A percentile compares a stretch with the other conserved stretches of the same genome.
Conservation (phyloP, 1,140 invertebrate species). For the Coelopa frigida region DNA sequence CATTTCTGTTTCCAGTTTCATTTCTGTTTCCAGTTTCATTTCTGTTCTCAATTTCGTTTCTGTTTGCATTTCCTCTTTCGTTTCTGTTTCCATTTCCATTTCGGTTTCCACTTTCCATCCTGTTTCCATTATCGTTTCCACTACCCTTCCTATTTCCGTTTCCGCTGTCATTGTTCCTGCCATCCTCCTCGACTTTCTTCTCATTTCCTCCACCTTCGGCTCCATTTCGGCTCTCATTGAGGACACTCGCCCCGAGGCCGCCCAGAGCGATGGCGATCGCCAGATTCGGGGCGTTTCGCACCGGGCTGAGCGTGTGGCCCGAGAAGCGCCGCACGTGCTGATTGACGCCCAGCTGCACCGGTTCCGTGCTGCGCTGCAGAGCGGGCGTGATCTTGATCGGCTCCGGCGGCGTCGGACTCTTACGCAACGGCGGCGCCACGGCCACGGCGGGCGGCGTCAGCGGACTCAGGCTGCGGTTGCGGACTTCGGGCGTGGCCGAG, state of each 20-base stretch:
- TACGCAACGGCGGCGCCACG: constrained; percentile 16
- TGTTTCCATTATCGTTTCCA: too few relatives aligned
- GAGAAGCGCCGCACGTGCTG: constrained; percentile 34
- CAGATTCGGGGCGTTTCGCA: constrained; percentile 30
- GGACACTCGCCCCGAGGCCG: constrained; percentile 13
- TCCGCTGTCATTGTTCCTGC: too few relatives aligned
- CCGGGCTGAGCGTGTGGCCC: constrained; percentile 31
- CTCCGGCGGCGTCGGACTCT: constrained; percentile 31
- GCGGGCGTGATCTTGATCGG: constrained; percentile 29
- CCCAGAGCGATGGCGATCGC: constrained; percentile 34
- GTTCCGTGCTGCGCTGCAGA: constrained; percentile 32
- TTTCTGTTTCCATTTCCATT: too few relatives aligned
- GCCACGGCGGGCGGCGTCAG: background rate
- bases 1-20: background rate
- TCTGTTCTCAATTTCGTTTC: too few relatives aligned
- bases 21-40: too few relatives aligned
- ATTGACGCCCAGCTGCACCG: constrained; percentile 33
- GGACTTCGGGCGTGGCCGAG: constrained; percentile 10
- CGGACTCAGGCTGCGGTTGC: constrained; percentile 22
- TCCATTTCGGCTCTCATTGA: too few relatives aligned
- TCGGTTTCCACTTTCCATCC: too few relatives aligned
- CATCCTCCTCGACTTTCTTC: too few relatives aligned
- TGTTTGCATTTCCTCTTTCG: too few relatives aligned
- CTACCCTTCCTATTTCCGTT: too few relatives aligned
- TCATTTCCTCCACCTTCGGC: too few relatives aligned